A percentile compares a stretch with the other conserved stretches of the same genome.
phyloP scores from a whole-genome alignment of 2,888 invertebrate genomes.

The Linyphia triangularis region DNA sequence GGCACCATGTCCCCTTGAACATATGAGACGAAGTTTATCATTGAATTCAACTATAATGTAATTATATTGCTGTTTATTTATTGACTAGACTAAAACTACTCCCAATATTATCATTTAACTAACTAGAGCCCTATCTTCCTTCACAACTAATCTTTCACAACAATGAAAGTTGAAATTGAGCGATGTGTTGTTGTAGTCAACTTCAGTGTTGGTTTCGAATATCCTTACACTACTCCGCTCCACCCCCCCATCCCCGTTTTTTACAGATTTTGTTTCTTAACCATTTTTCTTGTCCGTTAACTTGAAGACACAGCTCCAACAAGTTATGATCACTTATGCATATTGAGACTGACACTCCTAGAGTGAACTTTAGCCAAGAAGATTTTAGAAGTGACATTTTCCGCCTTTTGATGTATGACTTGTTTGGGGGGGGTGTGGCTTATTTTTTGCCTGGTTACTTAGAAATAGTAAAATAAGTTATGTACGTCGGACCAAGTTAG shows the following conservation, averaged over 20 bases:
- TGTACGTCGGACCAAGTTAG: no score
- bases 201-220: no score
- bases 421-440: not conserved
- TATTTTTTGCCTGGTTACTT: not conserved
- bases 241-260: no score
- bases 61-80: no score
- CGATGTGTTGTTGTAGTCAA: not conserved
- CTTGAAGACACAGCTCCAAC: not conserved
- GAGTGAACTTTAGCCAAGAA: not conserved
- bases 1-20: no score
- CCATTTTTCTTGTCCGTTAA: not conserved
- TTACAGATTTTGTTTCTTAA: not conserved
- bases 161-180: not conserved
- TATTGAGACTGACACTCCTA: not conserved
- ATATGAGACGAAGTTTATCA: no score
- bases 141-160: not conserved
- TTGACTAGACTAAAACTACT: no score
- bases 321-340: not conserved
- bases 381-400: not conserved
- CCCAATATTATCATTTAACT: no score
- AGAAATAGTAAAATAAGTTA: not conserved
- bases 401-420: not conserved
- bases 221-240: no score
- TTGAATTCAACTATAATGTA: no score
- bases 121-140: no score